Percentiles rank a stretch among this genome's conserved stretches.
These are phyloP conservation scores for Rotaria socialis DNA, from an alignment of 2,888 invertebrate species.

Conservation along the genomic window DNA sequence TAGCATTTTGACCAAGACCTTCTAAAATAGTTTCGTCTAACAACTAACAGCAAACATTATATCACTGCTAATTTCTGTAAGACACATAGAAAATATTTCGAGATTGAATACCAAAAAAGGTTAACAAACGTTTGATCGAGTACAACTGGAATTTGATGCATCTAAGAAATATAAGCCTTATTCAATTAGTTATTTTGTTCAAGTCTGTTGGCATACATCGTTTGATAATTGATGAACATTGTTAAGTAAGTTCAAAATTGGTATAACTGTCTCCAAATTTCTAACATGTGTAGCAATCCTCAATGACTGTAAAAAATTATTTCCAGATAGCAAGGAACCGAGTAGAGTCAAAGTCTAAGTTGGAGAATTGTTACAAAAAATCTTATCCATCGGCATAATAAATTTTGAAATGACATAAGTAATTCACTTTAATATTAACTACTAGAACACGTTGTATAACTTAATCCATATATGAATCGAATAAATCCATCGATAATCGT, in stretches of 20 bases:
- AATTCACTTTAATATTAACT: too few species aligned
- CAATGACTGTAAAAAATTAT: background rate
- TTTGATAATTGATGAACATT: background rate
- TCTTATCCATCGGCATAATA: too few species aligned
- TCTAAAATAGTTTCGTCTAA: background rate
- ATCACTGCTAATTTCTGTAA: too few species aligned
- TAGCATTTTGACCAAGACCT: background rate
- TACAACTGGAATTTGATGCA: background rate
- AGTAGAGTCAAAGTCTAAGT: background rate
- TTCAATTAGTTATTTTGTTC: background rate
- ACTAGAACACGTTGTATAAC: too few species aligned
- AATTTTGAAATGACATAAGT: too few species aligned
- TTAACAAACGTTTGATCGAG: background rate
- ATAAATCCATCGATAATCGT: background rate
- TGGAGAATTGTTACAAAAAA: too few species aligned
- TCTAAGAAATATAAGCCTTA: background rate
- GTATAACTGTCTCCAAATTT: background rate
- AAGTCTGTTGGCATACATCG: background rate
- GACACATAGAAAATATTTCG: too few species aligned
- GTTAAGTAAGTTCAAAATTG: slow-evolving; percentile 5
- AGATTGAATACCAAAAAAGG: too few species aligned
- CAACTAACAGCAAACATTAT: too few species aligned
- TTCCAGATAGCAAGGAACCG: background rate
- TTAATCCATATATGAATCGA: background rate
- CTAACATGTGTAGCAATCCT: background rate